Evolutionary conservation across 2,888 invertebrate species (phyloP), one percentile per base, ranked within the genome.

Genomic region (Branchellion lobata): DNA sequence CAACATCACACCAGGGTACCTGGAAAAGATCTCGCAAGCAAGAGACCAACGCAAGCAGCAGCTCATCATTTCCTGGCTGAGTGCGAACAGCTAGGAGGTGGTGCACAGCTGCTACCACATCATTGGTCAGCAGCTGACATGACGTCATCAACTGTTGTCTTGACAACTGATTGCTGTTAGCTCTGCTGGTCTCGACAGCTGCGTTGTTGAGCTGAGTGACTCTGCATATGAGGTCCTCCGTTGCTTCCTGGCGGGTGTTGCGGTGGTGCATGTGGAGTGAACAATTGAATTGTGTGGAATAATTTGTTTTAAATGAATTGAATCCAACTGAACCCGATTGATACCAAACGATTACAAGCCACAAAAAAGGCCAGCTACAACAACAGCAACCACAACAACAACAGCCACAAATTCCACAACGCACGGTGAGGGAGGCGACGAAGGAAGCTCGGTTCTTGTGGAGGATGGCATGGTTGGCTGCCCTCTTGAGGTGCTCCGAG

Each of bases 401-500:
- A n/a, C n/a, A n/a, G n/a, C n/a, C n/a, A n/a, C n/a, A n/a, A n/a
- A n/a, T n/a, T n/a, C n/a, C n/a, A n/a, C n/a, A 47, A 47, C 47
- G 8, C 1, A 75, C 75, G 29, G 40, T 27, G 8, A 75, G 53
- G 21, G 51, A 27, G 29, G 3, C 51, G 75, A 75, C 40, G 3
- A 51, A 40, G 31, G 47, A 18, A 21, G 47, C 21, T 51, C 75
- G 47, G n/a, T 18, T 36, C 53, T 75, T 75, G 53, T 40, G n/a
- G 21, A 47, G 36, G 24, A 96, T 94, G 78, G 94, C 94, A 14
- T 92, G 92, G 0, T 94, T 94, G 40, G 90, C 90, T 47, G 95
- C 96, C 85, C 92, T 92, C 69, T 95, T 90, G 21, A 99, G 89
- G 84, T 96, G 94, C 85, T 97, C 96, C 0, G 97, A 97, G 0